A percentile compares a stretch with the other conserved stretches of the same genome.
phyloP scores from a whole-genome alignment of 2,113 vertebrate genomes.

The Phyllostomus discolor region DNA sequence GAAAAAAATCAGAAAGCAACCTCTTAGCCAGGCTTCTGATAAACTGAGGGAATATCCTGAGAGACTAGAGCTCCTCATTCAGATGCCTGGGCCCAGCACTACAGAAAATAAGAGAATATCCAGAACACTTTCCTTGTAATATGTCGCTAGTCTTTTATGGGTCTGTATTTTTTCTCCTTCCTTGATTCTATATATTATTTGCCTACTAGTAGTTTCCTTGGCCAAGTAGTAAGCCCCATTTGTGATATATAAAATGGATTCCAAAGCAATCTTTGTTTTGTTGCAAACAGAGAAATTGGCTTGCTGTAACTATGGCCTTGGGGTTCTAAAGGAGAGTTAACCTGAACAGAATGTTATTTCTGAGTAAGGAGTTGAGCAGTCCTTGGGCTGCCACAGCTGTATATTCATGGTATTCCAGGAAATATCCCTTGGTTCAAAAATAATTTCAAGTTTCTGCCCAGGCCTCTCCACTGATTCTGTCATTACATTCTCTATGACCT shows the following conservation, averaged over 20 bases:
- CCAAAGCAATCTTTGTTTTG: constrained; percentile 22
- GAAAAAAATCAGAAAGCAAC: background rate
- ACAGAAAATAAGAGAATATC: background rate
- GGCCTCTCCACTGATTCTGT: background rate
- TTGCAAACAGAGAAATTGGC: background rate
- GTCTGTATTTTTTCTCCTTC: background rate
- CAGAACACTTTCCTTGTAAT: background rate
- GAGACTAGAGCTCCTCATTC: background rate
- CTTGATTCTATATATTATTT: background rate
- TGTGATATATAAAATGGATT: constrained; percentile 29
- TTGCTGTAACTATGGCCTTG: background rate
- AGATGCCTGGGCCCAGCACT: background rate
- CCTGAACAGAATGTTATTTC: background rate
- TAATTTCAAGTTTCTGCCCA: constrained; percentile 13
- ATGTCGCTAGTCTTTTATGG: background rate
- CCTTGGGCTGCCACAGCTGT: background rate
- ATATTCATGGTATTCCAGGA: background rate
- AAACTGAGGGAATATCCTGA: constrained; percentile 31
- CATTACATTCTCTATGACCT: background rate
- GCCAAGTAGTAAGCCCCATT: background rate
- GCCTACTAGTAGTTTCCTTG: background rate
- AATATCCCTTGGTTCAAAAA: constrained; percentile 2
- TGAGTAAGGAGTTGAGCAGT: background rate
- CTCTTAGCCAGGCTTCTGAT: background rate
- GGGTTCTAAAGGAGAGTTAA: background rate